These are phyloP conservation scores for Microctonus brassicae DNA, from an alignment of 2,888 invertebrate genomes.

Conservation along the genomic window DNA sequence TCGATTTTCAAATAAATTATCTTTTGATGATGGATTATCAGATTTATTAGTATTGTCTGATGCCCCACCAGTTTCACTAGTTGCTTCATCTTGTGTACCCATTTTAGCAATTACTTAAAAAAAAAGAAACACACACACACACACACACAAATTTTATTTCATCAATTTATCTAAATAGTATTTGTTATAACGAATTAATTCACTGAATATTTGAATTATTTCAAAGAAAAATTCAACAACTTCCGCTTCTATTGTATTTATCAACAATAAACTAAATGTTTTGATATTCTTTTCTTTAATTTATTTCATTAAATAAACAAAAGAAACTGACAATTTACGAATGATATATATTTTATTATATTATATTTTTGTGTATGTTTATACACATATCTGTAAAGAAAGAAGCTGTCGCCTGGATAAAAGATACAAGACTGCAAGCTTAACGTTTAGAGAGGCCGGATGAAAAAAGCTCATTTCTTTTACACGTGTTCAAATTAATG, in stretches of 20 bases:
- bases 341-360: not conserved
- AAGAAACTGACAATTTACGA: not conserved
- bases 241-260: not conserved
- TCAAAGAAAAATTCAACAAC: conserved; percentile 9
- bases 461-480: conserved; percentile 50
- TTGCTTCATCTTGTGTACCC: conserved; percentile 31
- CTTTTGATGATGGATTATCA: conserved; percentile 38
- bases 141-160: conserved; percentile 16
- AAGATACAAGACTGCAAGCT: conserved; percentile 56
- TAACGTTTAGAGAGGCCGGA: conserved; percentile 39
- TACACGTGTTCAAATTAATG: conserved; percentile 56
- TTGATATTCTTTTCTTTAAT: not conserved
- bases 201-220: not conserved
- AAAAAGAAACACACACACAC: no score
- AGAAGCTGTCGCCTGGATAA: conserved; percentile 42
- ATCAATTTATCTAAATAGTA: not conserved
- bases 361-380: no score
- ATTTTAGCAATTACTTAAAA: conserved; percentile 20
- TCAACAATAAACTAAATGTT: not conserved
- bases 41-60: conserved; percentile 18
- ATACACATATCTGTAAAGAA: not conserved
- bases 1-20: conserved; percentile 56
- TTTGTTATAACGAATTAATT: not conserved
- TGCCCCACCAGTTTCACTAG: conserved; percentile 13
- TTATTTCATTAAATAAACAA: not conserved